phyloP scores from a whole-genome alignment of 2,888 invertebrate genomes.

The Hypena proboscidalis region DNA sequence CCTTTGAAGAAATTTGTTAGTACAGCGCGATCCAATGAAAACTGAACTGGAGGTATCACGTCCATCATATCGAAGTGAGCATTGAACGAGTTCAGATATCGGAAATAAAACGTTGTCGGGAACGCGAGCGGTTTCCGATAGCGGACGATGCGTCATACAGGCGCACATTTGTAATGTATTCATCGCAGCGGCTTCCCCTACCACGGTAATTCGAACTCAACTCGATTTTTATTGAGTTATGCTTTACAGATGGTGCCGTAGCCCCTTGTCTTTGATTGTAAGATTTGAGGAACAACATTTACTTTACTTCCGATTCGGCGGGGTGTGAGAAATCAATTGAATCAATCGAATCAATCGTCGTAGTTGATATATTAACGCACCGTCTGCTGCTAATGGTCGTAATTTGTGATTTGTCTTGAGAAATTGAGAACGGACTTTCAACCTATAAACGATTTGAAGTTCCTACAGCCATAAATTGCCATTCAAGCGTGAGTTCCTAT shows the following conservation, averaged over 20 bases:
- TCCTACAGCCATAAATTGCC: no score
- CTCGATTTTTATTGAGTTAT: slow-evolving; percentile 31
- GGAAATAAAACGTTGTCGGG: slow-evolving; percentile 56
- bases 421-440: no score
- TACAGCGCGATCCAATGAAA: slow-evolving; percentile 25
- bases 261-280: slow-evolving; percentile 7
- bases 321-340: neutral
- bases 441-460: no score
- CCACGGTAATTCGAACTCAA: slow-evolving; percentile 22
- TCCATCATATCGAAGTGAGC: slow-evolving; percentile 53
- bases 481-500: no score
- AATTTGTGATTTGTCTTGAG: no score
- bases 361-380: no score
- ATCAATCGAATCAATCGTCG: neutral
- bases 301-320: slow-evolving; percentile 4
- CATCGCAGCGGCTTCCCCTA: slow-evolving; percentile 29
- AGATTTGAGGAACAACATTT: slow-evolving; percentile 6
- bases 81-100: slow-evolving; percentile 53
- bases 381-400: no score
- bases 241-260: slow-evolving; percentile 13
- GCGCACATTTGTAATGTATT: slow-evolving; percentile 48
- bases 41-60: slow-evolving; percentile 39
- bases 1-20: slow-evolving; percentile 28
- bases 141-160: slow-evolving; percentile 44
- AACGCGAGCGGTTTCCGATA: slow-evolving; percentile 52